A percentile compares a stretch with the other conserved stretches of the same genome.
These are phyloP conservation scores for Trichonephila clavipes DNA, from an alignment of 1,140 invertebrate genomes.

Conservation along the genomic window DNA sequence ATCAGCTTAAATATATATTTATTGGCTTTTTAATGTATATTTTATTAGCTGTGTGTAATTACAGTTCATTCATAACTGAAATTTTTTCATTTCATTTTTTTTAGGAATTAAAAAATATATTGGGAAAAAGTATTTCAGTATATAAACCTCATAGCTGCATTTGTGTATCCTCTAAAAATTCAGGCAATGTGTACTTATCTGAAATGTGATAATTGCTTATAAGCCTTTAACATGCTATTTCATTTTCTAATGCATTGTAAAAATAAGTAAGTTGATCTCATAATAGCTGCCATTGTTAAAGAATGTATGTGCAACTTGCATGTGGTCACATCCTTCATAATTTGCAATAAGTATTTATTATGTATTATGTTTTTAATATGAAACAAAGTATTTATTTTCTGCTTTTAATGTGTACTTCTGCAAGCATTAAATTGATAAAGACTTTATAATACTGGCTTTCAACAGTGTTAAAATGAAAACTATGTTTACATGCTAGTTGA, in stretches of 20 bases:
- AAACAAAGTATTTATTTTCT: neutral
- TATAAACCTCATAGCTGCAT: neutral
- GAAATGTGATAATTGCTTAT: neutral
- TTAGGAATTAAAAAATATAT: too few relatives aligned
- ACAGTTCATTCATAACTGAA: too few relatives aligned
- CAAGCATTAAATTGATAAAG: neutral
- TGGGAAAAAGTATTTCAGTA: too few relatives aligned
- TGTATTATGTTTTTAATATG: neutral
- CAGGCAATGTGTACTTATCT: conserved; percentile 12
- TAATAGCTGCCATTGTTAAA: neutral
- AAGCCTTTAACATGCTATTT: neutral
- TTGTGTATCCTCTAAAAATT: neutral
- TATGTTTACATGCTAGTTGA: neutral
- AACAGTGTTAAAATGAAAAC: neutral
- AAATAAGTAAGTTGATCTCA: neutral
- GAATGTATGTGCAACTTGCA: neutral
- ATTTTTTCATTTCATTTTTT: too few relatives aligned
- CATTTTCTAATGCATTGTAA: neutral
- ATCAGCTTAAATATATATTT: neutral
- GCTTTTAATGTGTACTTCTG: neutral
- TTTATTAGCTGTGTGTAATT: too few relatives aligned
- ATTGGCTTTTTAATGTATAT: too few relatives aligned
- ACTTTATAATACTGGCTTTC: neutral
- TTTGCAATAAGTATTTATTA: neutral
- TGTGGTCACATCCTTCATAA: neutral